These are phyloP conservation scores for Episyrphus balteatus DNA, from an alignment of 1,140 invertebrate species.

Conservation along the genomic window DNA sequence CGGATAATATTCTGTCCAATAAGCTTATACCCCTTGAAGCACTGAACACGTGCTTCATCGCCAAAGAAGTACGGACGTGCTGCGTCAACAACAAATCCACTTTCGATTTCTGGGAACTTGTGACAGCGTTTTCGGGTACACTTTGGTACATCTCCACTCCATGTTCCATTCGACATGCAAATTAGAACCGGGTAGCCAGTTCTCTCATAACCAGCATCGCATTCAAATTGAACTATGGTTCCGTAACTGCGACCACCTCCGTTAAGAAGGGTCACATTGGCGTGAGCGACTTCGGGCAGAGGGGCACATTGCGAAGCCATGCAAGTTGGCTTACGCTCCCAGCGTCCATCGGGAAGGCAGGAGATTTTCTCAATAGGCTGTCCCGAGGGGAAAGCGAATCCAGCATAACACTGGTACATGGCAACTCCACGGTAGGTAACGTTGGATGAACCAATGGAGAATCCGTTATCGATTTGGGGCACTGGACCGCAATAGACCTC, in stretches of 20 bases:
- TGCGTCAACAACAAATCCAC: conserved; percentile 72
- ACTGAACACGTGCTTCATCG: conserved; percentile 86
- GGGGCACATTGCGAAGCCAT: conserved; percentile 88
- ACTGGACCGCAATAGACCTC: conserved; percentile 95
- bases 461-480: conserved; percentile 94
- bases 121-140: conserved; percentile 79
- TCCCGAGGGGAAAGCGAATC: conserved; percentile 84
- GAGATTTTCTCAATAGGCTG: conserved; percentile 80
- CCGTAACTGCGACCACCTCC: conserved; percentile 90
- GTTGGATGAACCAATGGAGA: conserved; percentile 88
- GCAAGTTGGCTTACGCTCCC: conserved; percentile 85
- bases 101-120: conserved; percentile 69
- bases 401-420: conserved; percentile 93
- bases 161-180: conserved; percentile 93
- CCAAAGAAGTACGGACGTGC: conserved; percentile 69
- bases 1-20: conserved; percentile 77
- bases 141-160: conserved; percentile 82
- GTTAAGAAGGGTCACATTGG: conserved; percentile 79
- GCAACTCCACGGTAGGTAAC: conserved; percentile 87
- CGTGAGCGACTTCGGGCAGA: conserved; percentile 75
- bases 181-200: conserved; percentile 80
- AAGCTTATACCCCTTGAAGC: conserved; percentile 77
- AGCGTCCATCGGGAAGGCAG: conserved; percentile 75
- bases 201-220: conserved; percentile 83
- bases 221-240: conserved; percentile 89